Conservation (phyloP, 37 sponge, comb jelly and placozoan species). For the Halichondria panicea region DNA sequence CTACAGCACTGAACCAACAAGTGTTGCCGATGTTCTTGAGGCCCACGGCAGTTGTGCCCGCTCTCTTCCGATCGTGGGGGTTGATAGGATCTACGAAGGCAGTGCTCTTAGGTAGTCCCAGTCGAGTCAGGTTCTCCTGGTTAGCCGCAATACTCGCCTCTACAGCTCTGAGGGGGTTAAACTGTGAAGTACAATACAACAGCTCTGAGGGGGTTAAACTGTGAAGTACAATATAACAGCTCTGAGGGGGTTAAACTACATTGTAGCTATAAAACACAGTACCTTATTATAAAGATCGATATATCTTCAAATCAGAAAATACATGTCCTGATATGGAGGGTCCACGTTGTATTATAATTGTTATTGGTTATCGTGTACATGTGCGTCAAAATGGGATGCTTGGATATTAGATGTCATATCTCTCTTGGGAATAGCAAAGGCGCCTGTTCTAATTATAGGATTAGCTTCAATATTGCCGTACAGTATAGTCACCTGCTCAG, state of each 20-base stretch:
- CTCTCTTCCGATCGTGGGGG: slow-evolving; percentile 66
- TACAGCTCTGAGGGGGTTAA: slow-evolving; percentile 59
- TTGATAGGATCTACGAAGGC: slow-evolving; percentile 67
- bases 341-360: neutral
- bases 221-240: neutral
- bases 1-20: slow-evolving; percentile 83
- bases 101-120: slow-evolving; percentile 18
- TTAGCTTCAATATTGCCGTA: neutral
- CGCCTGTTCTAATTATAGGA: neutral
- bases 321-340: neutral
- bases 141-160: slow-evolving; percentile 70
- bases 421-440: neutral
- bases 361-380: neutral
- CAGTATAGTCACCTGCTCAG: slow-evolving; percentile 55
- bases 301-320: neutral
- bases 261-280: too few species aligned
- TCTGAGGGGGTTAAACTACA: too few species aligned
- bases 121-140: slow-evolving; percentile 6
- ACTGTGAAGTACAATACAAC: neutral
- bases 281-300: neutral
- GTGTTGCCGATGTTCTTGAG: slow-evolving; percentile 86
- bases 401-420: neutral
- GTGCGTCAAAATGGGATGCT: neutral
- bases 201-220: neutral
- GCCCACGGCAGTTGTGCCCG: slow-evolving; percentile 56